Percentiles rank a stretch among this genome's conserved stretches.
phyloP scores from a whole-genome alignment of 2,113 vertebrate genomes.

The Chunga burmeisteri region DNA sequence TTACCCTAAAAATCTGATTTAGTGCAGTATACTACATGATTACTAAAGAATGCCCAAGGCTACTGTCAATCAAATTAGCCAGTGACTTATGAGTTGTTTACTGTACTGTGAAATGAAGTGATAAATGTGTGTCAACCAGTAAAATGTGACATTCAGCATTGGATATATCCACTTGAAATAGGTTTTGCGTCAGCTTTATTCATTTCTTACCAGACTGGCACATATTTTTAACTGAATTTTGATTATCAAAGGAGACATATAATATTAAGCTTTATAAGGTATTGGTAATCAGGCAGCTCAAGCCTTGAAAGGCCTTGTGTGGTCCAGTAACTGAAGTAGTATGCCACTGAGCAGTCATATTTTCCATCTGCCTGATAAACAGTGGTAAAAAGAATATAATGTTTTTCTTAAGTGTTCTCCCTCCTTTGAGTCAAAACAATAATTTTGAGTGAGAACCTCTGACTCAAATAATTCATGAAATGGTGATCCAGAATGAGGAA shows the following conservation, averaged over 20 bases:
- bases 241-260: constrained; percentile 37
- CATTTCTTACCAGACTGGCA: constrained; percentile 28
- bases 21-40: constrained; percentile 18
- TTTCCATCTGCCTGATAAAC: constrained; percentile 7
- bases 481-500: not conserved
- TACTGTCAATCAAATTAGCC: constrained; percentile 77
- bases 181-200: constrained; percentile 48
- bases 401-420: not conserved
- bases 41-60: constrained; percentile 71
- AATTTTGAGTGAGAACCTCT: not conserved
- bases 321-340: not conserved
- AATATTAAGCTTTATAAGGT: constrained; percentile 26
- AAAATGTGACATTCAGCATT: constrained; percentile 65
- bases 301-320: not conserved
- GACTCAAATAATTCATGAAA: not conserved
- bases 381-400: not conserved
- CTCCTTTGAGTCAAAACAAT: not conserved
- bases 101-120: constrained; percentile 75
- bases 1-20: constrained; percentile 65
- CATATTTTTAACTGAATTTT: constrained; percentile 7
- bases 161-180: constrained; percentile 41
- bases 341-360: not conserved
- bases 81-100: constrained; percentile 75
- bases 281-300: not conserved
- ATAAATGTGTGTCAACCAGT: constrained; percentile 71